These are phyloP conservation scores for Eptatretus atami DNA, from an alignment of 2,797 vertebrate species.

Conservation along the genomic window DNA sequence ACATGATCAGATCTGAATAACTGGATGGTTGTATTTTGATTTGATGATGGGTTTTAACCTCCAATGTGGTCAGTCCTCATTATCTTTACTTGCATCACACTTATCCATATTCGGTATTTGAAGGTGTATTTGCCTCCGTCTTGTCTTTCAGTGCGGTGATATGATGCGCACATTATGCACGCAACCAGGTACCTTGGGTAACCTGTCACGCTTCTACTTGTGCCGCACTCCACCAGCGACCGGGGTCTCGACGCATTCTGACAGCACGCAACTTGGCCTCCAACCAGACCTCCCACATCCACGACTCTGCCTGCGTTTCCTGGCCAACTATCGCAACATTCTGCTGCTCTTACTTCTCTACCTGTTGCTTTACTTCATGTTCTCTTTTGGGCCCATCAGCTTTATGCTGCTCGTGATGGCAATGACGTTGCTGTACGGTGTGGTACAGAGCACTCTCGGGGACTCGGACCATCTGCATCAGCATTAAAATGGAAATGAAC, in stretches of 20 bases:
- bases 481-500: neutral
- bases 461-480: conserved; percentile 27
- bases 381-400: conserved; percentile 28
- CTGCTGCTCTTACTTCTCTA: conserved; percentile 25
- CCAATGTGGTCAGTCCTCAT: no score
- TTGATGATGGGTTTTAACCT: no score
- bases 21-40: no score
- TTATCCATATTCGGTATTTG: no score
- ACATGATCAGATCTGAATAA: no score
- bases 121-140: no score
- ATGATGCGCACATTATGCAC: conserved; percentile 37
- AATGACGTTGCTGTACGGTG: conserved; percentile 24
- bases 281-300: conserved; percentile 12
- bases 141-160: conserved; percentile 25
- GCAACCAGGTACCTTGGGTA: conserved; percentile 36
- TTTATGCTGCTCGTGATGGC: conserved; percentile 24
- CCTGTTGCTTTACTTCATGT: conserved; percentile 18
- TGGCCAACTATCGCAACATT: conserved; percentile 53
- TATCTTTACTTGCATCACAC: no score
- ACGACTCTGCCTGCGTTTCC: conserved; percentile 35
- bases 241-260: conserved; percentile 15
- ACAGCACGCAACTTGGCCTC: conserved; percentile 10
- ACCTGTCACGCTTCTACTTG: conserved; percentile 36
- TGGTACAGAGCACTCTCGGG: conserved; percentile 21
- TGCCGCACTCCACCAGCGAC: conserved; percentile 9